Evolutionary conservation across 2,113 vertebrate genomes (phyloP).

Genomic region (Callospermophilus lateralis): DNA sequence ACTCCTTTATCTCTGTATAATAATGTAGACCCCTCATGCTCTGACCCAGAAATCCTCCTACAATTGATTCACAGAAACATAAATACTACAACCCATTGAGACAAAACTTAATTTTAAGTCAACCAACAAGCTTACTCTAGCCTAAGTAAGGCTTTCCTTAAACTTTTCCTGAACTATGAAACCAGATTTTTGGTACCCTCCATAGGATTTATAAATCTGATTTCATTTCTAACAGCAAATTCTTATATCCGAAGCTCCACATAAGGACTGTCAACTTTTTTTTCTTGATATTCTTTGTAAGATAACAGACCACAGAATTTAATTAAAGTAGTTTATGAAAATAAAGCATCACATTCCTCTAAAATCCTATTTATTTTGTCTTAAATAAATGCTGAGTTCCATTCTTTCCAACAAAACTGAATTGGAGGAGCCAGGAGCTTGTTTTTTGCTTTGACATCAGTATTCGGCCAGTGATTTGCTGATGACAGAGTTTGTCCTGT

Average conservation of each 20-base stretch:
- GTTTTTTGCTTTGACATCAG: neutral
- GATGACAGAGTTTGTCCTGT: neutral
- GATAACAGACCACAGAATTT: neutral
- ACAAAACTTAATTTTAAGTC: slow-evolving; percentile 25
- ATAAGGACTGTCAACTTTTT: slow-evolving; percentile 8
- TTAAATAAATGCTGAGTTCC: neutral
- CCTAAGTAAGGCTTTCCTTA: neutral
- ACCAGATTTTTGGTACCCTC: neutral
- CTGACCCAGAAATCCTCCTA: neutral
- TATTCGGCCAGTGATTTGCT: neutral
- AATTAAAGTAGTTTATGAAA: neutral
- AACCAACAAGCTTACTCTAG: neutral
- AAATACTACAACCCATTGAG: neutral
- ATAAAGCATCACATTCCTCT: neutral
- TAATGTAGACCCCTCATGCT: neutral
- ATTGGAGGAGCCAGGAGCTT: neutral
- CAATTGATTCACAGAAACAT: neutral
- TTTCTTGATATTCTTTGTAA: neutral
- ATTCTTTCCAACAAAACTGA: neutral
- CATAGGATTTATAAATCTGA: slow-evolving; percentile 35
- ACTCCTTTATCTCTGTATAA: neutral
- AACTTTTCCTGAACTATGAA: slow-evolving; percentile 14
- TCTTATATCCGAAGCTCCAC: neutral
- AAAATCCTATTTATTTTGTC: neutral
- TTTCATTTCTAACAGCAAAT: slow-evolving; percentile 34